These are phyloP conservation scores for Leptoclinus maculatus DNA, from an alignment of 2,797 vertebrate species.

Conservation along the genomic window DNA sequence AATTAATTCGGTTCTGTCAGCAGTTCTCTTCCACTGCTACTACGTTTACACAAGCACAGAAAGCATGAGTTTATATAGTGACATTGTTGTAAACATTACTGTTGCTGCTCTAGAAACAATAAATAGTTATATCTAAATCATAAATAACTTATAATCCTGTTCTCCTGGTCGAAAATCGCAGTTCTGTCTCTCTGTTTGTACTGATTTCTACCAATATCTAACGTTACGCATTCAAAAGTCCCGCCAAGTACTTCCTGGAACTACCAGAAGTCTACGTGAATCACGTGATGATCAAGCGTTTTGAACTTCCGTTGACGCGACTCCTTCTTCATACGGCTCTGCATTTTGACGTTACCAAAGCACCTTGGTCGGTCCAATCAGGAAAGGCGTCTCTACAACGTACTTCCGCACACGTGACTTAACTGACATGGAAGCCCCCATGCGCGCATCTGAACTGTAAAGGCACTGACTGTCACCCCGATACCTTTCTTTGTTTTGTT, in stretches of 20 bases:
- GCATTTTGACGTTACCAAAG: constrained; percentile 32
- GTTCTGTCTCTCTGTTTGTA: too few relatives aligned
- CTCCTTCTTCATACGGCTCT: not conserved
- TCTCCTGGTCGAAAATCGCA: too few relatives aligned
- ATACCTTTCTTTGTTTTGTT: not conserved
- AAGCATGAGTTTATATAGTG: too few relatives aligned
- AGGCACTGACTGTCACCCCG: not conserved
- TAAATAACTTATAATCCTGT: too few relatives aligned
- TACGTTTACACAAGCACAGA: too few relatives aligned
- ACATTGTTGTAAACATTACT: too few relatives aligned
- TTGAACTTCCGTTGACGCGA: not conserved
- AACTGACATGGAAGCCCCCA: constrained; percentile 73
- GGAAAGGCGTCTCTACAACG: not conserved
- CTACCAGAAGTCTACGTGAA: not conserved
- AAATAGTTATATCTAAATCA: too few relatives aligned
- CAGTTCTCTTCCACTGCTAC: too few relatives aligned
- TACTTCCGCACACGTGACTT: constrained; percentile 63
- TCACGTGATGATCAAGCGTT: not conserved
- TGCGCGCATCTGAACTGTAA: constrained; percentile 14
- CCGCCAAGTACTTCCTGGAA: not conserved
- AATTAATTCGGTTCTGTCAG: too few relatives aligned
- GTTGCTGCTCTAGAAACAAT: too few relatives aligned
- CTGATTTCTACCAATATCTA: too few relatives aligned
- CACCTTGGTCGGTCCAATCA: constrained; percentile 63
- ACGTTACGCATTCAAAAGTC: not conserved